Percentiles rank a stretch among this genome's conserved stretches.
These are phyloP conservation scores for Willowsia nigromaculata DNA, from an alignment of 2,888 invertebrate species.

Conservation along the genomic window DNA sequence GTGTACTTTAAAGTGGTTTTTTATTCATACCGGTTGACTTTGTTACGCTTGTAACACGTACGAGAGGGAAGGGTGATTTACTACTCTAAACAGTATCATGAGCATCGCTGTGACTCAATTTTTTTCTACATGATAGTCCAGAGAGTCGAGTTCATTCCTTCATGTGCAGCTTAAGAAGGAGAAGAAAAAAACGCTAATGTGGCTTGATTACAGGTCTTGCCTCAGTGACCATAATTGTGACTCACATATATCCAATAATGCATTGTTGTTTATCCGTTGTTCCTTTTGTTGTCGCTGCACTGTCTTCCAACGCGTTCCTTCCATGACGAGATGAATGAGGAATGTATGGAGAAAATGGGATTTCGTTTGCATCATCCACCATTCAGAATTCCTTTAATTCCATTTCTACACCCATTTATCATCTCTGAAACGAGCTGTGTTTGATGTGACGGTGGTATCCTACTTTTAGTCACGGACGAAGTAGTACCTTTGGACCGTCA, in stretches of 20 bases:
- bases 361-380: not conserved
- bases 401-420: conserved; percentile 59
- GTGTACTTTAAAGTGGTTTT: conserved; percentile 54
- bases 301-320: not conserved
- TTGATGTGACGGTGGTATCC: conserved; percentile 50
- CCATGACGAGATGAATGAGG: conserved; percentile 53
- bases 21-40: conserved; percentile 46
- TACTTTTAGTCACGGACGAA: conserved; percentile 64
- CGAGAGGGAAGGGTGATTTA: conserved; percentile 55
- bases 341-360: conserved; percentile 50
- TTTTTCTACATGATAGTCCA: conserved; percentile 39
- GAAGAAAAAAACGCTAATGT: conserved; percentile 71
- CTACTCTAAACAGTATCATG: conserved; percentile 43
- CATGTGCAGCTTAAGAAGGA: not conserved
- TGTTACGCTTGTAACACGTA: conserved; percentile 64
- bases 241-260: conserved; percentile 58
- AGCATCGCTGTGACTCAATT: conserved; percentile 51
- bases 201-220: conserved; percentile 78
- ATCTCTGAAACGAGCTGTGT: conserved; percentile 57
- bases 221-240: conserved; percentile 74
- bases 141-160: not conserved
- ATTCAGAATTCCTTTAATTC: conserved; percentile 18
- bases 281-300: conserved; percentile 42
- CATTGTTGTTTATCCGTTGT: conserved; percentile 61
- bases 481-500: conserved; percentile 17